These are phyloP conservation scores for Atrichornis clamosus DNA, from an alignment of 2,113 vertebrate species.

Conservation along the genomic window DNA sequence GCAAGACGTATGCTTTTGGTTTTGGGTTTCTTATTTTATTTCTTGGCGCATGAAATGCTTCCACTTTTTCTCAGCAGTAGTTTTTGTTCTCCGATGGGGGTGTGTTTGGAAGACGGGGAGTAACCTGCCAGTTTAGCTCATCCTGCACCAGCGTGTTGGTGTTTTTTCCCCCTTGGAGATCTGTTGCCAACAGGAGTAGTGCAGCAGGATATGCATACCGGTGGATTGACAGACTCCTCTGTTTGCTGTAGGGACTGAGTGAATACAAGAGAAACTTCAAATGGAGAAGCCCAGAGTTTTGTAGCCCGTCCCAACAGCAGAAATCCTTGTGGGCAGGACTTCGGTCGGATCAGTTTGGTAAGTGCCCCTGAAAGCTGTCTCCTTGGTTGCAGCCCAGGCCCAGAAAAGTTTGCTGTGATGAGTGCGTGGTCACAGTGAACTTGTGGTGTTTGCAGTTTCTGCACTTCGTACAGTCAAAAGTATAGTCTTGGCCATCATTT, in stretches of 20 bases:
- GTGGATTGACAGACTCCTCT: background rate
- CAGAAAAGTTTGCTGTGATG: background rate
- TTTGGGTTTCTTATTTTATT: background rate
- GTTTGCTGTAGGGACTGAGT: slow-evolving; percentile 76
- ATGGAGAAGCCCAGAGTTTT: slow-evolving; percentile 61
- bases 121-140: rapidly evolving
- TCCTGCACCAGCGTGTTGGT: background rate
- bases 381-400: too few relatives aligned
- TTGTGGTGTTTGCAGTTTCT: background rate
- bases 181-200: rapidly evolving
- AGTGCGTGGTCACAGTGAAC: background rate
- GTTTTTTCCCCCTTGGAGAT: background rate
- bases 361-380: background rate
- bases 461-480: background rate
- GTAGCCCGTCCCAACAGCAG: slow-evolving; percentile 50
- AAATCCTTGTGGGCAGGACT: slow-evolving; percentile 78
- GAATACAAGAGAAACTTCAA: slow-evolving; percentile 82
- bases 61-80: background rate
- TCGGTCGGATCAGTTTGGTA: slow-evolving; percentile 82
- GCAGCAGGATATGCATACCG: rapidly evolving
- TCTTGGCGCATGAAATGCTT: background rate
- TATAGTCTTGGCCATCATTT: background rate
- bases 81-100: background rate
- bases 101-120: background rate
- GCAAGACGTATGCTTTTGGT: rapidly evolving